These are phyloP conservation scores for Prunella himalayana DNA, from an alignment of 2,113 vertebrate genomes.

Conservation along the genomic window DNA sequence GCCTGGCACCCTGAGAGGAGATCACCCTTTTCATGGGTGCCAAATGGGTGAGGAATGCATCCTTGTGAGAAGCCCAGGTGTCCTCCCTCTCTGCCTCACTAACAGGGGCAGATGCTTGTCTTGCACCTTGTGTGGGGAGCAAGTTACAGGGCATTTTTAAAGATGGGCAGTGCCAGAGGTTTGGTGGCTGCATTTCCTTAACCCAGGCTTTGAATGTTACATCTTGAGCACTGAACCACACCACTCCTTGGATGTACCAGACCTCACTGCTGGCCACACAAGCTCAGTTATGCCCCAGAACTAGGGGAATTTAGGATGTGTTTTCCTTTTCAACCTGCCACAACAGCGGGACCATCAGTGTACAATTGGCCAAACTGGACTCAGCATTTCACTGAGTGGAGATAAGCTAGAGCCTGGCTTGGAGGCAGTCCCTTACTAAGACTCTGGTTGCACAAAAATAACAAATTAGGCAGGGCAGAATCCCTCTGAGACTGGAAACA, in stretches of 20 bases:
- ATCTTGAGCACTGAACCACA: background rate
- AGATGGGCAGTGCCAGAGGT: background rate
- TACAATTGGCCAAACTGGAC: background rate
- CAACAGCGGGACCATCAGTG: rapidly evolving
- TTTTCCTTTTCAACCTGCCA: background rate
- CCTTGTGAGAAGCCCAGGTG: background rate
- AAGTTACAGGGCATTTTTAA: background rate
- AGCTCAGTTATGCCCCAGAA: background rate
- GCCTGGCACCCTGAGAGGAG: background rate
- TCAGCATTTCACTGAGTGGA: background rate
- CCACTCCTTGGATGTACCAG: background rate
- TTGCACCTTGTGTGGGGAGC: background rate
- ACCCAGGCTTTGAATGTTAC: background rate
- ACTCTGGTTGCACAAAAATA: background rate
- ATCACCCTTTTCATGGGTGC: background rate
- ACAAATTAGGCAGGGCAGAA: background rate
- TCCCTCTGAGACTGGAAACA: background rate
- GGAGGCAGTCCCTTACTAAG: background rate
- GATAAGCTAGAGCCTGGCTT: background rate
- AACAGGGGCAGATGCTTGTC: background rate
- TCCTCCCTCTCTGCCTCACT: background rate
- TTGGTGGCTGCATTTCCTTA: background rate
- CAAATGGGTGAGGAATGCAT: background rate
- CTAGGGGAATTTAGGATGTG: background rate
- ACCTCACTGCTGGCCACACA: background rate